A percentile compares a stretch with the other conserved stretches of the same genome.
These are phyloP conservation scores for Cyprinodon tularosa DNA, from an alignment of 2,113 vertebrate species.

Conservation along the genomic window DNA sequence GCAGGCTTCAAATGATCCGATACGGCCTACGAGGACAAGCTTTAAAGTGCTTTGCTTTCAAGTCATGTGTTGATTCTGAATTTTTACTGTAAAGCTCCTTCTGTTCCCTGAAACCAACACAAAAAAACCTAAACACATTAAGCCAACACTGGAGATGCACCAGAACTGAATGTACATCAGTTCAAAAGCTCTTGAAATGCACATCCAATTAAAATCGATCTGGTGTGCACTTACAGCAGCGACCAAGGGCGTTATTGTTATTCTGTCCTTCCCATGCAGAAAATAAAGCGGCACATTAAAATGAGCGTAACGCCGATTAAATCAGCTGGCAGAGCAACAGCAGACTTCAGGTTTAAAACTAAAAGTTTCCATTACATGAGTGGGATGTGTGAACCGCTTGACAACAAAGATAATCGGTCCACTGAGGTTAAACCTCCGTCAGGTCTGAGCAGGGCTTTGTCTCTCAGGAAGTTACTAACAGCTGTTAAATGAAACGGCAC, in stretches of 20 bases:
- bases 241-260: constrained; percentile 39
- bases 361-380: constrained; percentile 5
- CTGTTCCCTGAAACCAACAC: background rate
- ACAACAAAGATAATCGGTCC: constrained; percentile 1
- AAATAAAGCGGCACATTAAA: constrained; percentile 33
- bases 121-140: constrained; percentile 22
- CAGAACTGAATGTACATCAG: constrained; percentile 17
- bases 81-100: background rate
- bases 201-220: constrained; percentile 61
- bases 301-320: constrained; percentile 28
- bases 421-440: constrained; percentile 4
- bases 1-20: constrained; percentile 3
- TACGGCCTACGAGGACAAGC: background rate
- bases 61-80: background rate
- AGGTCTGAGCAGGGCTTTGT: background rate
- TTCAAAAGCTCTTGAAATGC: constrained; percentile 46
- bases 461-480: background rate
- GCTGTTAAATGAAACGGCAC: background rate
- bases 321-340: constrained; percentile 7
- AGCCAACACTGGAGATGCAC: constrained; percentile 19
- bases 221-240: constrained; percentile 29
- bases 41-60: background rate
- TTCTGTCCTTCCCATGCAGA: constrained; percentile 30
- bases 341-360: background rate
- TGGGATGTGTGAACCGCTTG: background rate